phyloP scores from a whole-genome alignment of 2,797 vertebrate species.

The Lepidocolaptes lacrymiger region DNA sequence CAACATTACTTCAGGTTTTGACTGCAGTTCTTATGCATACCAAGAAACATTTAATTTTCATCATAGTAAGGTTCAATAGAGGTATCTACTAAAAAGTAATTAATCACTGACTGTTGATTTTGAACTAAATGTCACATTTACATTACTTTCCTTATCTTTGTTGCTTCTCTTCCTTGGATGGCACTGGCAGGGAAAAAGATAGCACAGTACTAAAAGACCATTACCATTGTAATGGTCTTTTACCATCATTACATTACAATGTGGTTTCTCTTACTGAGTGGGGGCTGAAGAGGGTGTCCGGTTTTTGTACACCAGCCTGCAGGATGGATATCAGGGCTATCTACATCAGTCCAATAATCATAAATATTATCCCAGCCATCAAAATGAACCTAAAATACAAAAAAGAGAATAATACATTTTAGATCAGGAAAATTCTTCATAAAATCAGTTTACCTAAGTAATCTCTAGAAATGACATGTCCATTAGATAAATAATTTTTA shows the following conservation, averaged over 20 bases:
- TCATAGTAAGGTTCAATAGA: background rate
- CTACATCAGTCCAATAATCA: slow-evolving; percentile 87
- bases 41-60: background rate
- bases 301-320: slow-evolving; percentile 88
- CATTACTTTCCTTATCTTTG: background rate
- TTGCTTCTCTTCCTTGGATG: background rate
- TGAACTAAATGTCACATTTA: background rate
- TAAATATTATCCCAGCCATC: slow-evolving; percentile 87
- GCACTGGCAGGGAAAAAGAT: background rate
- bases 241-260: background rate
- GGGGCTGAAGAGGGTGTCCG: slow-evolving; percentile 84
- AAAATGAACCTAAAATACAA: slow-evolving; percentile 81
- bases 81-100: background rate
- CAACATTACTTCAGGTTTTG: background rate
- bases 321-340: slow-evolving; percentile 86
- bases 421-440: background rate
- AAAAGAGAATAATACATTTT: background rate
- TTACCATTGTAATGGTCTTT: background rate
- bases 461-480: background rate
- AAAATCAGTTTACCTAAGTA: background rate
- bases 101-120: background rate
- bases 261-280: slow-evolving; percentile 80
- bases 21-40: background rate
- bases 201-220: background rate
- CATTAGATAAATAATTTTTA: background rate